A percentile compares a stretch with the other conserved stretches of the same genome.
Evolutionary conservation across 2,797 vertebrate genomes (phyloP).

Genomic region (Prunella strophiata): DNA sequence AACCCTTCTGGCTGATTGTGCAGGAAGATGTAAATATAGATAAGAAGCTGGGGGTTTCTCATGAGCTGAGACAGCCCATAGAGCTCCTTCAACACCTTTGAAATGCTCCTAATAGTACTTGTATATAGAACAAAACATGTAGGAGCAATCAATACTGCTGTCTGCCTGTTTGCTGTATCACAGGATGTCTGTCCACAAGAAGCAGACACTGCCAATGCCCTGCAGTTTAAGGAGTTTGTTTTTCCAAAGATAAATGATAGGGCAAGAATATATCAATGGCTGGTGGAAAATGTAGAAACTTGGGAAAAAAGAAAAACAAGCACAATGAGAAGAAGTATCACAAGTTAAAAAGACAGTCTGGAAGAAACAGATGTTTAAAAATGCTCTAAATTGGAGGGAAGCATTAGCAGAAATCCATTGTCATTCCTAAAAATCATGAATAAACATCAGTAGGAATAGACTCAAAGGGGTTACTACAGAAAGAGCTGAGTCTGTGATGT

Average conservation of each 20-base stretch:
- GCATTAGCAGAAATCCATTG: background rate
- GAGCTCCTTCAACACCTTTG: background rate
- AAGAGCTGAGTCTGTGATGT: background rate
- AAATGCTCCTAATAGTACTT: background rate
- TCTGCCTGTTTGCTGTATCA: background rate
- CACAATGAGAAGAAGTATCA: background rate
- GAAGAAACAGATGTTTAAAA: background rate
- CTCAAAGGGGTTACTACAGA: background rate
- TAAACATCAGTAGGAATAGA: background rate
- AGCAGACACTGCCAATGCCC: background rate
- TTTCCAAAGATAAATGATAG: background rate
- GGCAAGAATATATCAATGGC: background rate
- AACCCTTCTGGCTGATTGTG: background rate
- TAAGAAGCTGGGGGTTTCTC: background rate
- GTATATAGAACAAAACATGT: background rate
- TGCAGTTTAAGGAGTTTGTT: background rate
- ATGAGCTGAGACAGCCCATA: background rate
- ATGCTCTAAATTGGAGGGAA: background rate
- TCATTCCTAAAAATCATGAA: background rate
- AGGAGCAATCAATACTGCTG: background rate
- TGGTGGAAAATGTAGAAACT: background rate
- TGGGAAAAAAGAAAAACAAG: background rate
- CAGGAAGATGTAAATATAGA: background rate
- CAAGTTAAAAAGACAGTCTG: background rate
- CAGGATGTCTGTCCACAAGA: background rate